Evolutionary conservation across 2,113 vertebrate genomes (phyloP), one percentile per base, ranked within the genome.

Genomic region (Bubo blakistoni): DNA sequence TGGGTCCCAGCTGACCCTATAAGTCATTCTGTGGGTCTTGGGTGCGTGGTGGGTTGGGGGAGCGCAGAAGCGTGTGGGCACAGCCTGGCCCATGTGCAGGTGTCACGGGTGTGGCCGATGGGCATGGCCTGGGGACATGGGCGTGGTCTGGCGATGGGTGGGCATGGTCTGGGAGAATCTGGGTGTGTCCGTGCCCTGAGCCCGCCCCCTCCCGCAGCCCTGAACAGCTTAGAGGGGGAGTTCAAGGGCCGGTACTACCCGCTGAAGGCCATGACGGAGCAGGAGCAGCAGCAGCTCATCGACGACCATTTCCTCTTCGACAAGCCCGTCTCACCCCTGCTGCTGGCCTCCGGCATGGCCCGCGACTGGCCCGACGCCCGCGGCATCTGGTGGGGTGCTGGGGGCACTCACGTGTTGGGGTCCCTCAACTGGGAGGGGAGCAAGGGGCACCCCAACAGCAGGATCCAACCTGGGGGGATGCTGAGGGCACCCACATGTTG

Each of bases 191-290:
- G 1, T 3, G 22, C n/a, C 11, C 26, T 8, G 20, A 6, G 22
- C 19, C 29, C 29, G 11, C 14, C 58, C 13, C 7, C 38, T 6
- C 62, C 74, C 26, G 5, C 97, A 99, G 99, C 99, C 44, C 98
- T 99, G 96, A 95, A 97, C 98, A 99, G 98, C 97, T 97, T 99
- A 98, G 98, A 98, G 0, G 99, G 99, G 5, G 99, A 99, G 98
- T 99, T 99, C 97, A 99, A 99, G 98, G 99, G 99, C n/a, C 99
- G 99, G 71, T 99, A 99, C 97, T 99, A 99, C 97, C 99, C 99
- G 16, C 98, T 99, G 97, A 96, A 96, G 32, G 98, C 97, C 97
- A 99, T 99, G 99, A 98, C 97, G 0, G 99, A 99, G 2, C 81
- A 98, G 21, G 99, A 99, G 85, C 99, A 99, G 98, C 99, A 99